Percentiles rank a stretch among this genome's conserved stretches.
These are phyloP conservation scores for Sinelater perroti DNA, from an alignment of 2,888 invertebrate species.

Conservation along the genomic window DNA sequence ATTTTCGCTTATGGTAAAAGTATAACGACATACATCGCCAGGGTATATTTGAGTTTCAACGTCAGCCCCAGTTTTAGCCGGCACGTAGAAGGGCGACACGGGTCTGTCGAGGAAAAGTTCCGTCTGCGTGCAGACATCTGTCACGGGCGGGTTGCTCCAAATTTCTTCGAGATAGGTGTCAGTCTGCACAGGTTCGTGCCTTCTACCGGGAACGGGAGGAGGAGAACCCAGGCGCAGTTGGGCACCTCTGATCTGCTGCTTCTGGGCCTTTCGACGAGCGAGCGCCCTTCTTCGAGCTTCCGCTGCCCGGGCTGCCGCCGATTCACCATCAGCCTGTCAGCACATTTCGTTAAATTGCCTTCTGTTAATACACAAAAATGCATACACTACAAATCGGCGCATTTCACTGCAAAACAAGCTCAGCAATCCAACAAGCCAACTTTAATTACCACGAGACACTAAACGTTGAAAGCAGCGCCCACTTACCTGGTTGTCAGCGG, in stretches of 20 bases:
- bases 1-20: too few relatives aligned
- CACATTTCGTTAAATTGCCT: neutral
- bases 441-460: too few relatives aligned
- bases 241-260: slow-evolving; percentile 63
- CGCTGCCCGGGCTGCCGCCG: slow-evolving; percentile 66
- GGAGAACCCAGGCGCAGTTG: slow-evolving; percentile 72
- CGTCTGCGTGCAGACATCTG: slow-evolving; percentile 80
- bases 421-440: neutral
- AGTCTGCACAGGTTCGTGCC: slow-evolving; percentile 89
- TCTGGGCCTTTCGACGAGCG: slow-evolving; percentile 75
- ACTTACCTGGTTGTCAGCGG: slow-evolving; percentile 49
- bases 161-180: slow-evolving; percentile 89
- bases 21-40: slow-evolving; percentile 87
- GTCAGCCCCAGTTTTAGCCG: slow-evolving; percentile 83
- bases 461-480: neutral
- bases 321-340: slow-evolving; percentile 63
- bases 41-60: slow-evolving; percentile 83
- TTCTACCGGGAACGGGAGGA: slow-evolving; percentile 82
- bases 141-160: slow-evolving; percentile 77
- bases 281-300: slow-evolving; percentile 77
- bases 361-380: neutral
- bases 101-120: slow-evolving; percentile 87
- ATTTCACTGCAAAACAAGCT: slow-evolving; percentile 13
- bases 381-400: slow-evolving; percentile 36
- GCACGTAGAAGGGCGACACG: slow-evolving; percentile 79